Conservation (phyloP, 2,113 vertebrate species). For the Harpagus bidentatus region DNA sequence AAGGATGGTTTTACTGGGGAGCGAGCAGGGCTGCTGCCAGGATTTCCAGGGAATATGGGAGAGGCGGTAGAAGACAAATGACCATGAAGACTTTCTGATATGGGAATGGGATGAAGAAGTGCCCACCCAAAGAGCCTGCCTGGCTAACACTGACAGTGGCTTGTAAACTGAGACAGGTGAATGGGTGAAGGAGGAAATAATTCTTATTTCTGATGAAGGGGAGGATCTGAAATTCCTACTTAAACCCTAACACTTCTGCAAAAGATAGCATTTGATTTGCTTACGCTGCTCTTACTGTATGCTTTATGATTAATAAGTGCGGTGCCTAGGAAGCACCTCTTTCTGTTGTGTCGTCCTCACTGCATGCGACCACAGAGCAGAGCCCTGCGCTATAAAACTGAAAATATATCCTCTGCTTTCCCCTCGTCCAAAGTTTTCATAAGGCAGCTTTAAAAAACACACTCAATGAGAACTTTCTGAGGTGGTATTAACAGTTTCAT, state of each 20-base stretch:
- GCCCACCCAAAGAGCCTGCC: neutral
- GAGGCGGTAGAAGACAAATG: neutral
- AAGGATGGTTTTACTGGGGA: neutral
- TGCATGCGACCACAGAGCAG: neutral
- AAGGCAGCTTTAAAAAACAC: constrained; percentile 2
- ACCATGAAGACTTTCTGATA: neutral
- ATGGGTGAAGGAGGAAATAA: neutral
- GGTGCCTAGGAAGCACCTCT: neutral
- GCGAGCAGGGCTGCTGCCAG: neutral
- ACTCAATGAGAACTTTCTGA: neutral
- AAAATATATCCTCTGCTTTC: neutral
- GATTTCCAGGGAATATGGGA: neutral
- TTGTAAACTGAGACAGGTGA: neutral
- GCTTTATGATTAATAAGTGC: neutral
- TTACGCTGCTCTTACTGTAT: neutral
- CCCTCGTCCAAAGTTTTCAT: neutral
- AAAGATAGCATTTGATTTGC: neutral
- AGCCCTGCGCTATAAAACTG: neutral
- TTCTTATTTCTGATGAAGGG: neutral
- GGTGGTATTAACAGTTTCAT: constrained; percentile 21
- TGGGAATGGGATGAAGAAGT: neutral
- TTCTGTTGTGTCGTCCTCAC: neutral
- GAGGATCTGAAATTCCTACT: neutral
- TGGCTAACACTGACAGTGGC: neutral
- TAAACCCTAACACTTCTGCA: neutral